Conservation (phyloP, 2,888 invertebrate genomes). For the Epirrita christyi region DNA sequence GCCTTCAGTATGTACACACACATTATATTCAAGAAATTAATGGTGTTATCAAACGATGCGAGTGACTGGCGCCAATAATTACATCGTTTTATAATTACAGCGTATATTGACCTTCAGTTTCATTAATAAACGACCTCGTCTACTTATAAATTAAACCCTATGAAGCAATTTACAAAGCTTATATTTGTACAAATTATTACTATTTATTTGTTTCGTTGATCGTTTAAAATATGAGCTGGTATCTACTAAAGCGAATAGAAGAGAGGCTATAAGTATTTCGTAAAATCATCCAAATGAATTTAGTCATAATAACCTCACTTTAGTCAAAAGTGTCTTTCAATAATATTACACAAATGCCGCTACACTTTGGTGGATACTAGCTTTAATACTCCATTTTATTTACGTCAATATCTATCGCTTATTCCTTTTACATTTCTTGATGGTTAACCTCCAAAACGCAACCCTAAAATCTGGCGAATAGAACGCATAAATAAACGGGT, state of each 20-base stretch:
- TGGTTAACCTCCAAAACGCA: conserved; percentile 93
- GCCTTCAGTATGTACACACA: background rate
- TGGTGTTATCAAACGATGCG: conserved; percentile 2
- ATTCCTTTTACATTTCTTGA: conserved; percentile 86
- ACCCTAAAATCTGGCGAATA: conserved; percentile 94
- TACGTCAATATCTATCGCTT: conserved; percentile 48
- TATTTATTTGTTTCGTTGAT: background rate
- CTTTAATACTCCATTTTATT: background rate
- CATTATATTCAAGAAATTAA: conserved; percentile 9
- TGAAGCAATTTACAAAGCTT: background rate
- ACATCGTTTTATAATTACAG: conserved; percentile 14
- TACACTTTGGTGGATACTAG: background rate
- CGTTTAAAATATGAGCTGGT: background rate
- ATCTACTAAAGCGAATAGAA: background rate
- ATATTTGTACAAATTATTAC: background rate
- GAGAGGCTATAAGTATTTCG: background rate
- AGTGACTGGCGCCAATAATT: conserved; percentile 18
- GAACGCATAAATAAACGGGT: conserved; percentile 96
- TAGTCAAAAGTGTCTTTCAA: too few relatives aligned
- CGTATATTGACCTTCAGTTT: background rate
- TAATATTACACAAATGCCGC: background rate
- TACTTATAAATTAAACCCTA: background rate
- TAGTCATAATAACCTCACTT: background rate
- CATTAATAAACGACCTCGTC: background rate
- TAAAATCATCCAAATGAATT: background rate